Evolutionary conservation across 2,888 invertebrate genomes (phyloP), one percentile per base, ranked within the genome.

Genomic region (Cerastoderma edule): DNA sequence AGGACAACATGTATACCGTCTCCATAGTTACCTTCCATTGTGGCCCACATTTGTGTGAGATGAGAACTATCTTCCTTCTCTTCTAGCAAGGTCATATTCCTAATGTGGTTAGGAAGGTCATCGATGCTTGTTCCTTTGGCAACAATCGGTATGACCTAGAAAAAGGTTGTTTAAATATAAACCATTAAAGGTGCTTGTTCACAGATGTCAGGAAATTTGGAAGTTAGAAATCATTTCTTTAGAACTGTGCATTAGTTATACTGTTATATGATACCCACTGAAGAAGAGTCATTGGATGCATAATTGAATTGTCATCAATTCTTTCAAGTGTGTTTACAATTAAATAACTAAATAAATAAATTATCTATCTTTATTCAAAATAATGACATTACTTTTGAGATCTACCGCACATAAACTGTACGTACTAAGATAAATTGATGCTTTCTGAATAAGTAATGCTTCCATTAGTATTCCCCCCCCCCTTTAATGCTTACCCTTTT

Each of bases 91-190:
- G 74, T 75, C 16, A 57, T 50, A 67, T 72, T 72, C 56, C 54
- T 65, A 8, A 65, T 35, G 27, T 72, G n/a, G 30, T 71, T 16
- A 19, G 78, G 78, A 33, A 78, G 53, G 8, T 72, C 68, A 24
- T 56, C 33, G 1, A 78, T 56, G 27, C 66, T 65, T 30, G 72
- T 65, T 1, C 67, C 72, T 16, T 39, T 56, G 1, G 69, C 53
- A 27, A 78, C 65, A 24, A 78, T 65, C 3, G 78, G 72, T 22
- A 78, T 72, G 19, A 78, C 72, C 72, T 75, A n/a, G 5, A 57
- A 46, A 1, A 39, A 16, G 19, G 53, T 13, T 2, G 13, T 4
- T 53, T 53, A 19, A 5, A 16, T 1, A 39, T 19, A 46, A 16
- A 46, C 16, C n/a, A 16, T 19, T 46, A n/a, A 46, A 5, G 16